Evolutionary conservation across 2,113 vertebrate species (phyloP), one percentile per base, ranked within the genome.

Genomic region (Heterotis niloticus): DNA sequence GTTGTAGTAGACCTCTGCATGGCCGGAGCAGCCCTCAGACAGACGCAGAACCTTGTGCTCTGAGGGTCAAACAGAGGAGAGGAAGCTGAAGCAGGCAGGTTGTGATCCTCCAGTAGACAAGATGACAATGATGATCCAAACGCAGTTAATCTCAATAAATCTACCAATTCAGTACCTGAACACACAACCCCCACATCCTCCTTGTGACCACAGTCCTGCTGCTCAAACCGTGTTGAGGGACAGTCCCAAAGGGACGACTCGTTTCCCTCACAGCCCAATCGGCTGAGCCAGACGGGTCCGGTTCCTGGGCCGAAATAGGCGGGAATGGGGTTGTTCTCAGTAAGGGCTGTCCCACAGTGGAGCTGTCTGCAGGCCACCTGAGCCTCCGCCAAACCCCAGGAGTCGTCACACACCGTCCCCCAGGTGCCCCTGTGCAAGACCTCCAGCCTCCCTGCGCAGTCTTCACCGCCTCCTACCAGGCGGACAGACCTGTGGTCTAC

Each of bases 171-270:
- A 20, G 26, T 65, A 81, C 75, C 81, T 83, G 83, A 80, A n/a
- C 83, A 83, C 76, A 82, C 51, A 9, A 85, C 75, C 44, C 81
- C 74, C 26, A 82, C 84, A 52, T 85, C 84, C 60, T 82, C 79
- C 34, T 79, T 76, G 75, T 85, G 83, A n/a, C 52, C 16, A 75
- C 83, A 81, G 79, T 79, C 76, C 59, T 84, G 67, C 34, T 77
- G 70, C 56, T 79, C 80, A 77, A 64, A 84, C 70, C 56, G 52
- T 56, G 54, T 52, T 69, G 59, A 76, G 69, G 72, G 75, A 80
- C 81, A 85, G 65, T 64, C 76, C 82, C 80, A 83, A 24, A 85
- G 79, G 29, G 78, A 64, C 13, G 52, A 24, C 75, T 84, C 59
- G 12, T 62, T 62, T 62, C 59, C 59, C 59, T 4, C 59, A 11